Evolutionary conservation across 2,113 vertebrate genomes (phyloP).

Genomic region (Paramormyrops kingsleyae): DNA sequence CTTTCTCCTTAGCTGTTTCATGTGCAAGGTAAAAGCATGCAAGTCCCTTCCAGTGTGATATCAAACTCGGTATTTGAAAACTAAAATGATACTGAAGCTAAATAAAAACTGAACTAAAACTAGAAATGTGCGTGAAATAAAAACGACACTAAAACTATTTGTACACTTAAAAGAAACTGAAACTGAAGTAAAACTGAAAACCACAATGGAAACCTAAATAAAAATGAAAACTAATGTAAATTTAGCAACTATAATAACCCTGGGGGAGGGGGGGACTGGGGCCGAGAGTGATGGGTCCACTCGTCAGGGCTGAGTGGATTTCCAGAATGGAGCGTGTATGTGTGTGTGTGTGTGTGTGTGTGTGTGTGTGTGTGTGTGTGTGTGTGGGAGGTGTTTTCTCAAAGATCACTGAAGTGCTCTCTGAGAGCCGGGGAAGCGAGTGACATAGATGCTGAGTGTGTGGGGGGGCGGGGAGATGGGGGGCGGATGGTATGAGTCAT

Average conservation of each 20-base stretch:
- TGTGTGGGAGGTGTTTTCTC: not conserved
- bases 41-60: not conserved
- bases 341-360: not conserved
- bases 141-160: not conserved
- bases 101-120: not conserved
- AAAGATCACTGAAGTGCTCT: constrained; percentile 11
- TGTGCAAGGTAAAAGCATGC: not conserved
- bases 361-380: not conserved
- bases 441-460: not conserved
- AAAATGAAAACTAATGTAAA: not conserved
- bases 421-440: not conserved
- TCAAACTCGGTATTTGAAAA: not conserved
- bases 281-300: not conserved
- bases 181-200: not conserved
- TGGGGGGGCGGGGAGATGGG: not conserved
- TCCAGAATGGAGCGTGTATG: not conserved
- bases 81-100: not conserved
- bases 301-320: not conserved
- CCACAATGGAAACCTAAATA: not conserved
- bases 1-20: not conserved
- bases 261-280: not conserved
- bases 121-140: not conserved
- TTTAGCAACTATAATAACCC: not conserved
- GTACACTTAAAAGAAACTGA: not conserved
- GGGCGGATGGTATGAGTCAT: constrained; percentile 8